These are phyloP conservation scores for Euplagia quadripunctaria DNA, from an alignment of 2,888 invertebrate genomes.

Conservation along the genomic window DNA sequence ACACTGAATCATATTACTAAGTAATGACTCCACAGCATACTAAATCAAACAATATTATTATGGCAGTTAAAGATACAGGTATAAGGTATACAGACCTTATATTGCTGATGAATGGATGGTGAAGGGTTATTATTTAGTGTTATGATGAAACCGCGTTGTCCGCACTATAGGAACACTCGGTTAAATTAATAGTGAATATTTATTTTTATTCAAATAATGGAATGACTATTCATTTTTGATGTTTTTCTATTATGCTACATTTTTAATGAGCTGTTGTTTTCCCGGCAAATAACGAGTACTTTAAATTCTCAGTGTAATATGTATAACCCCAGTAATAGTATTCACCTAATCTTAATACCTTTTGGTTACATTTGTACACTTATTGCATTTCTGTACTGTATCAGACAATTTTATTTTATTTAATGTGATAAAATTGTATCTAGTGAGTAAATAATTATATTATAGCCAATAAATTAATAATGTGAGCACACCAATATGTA, in stretches of 20 bases:
- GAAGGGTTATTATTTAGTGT: conserved; percentile 55
- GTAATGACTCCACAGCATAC: conserved; percentile 51
- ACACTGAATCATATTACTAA: conserved; percentile 55
- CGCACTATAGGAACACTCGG: conserved; percentile 52
- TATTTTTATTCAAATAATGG: conserved; percentile 67
- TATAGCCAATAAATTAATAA: conserved; percentile 49
- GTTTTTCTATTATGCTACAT: conserved; percentile 53
- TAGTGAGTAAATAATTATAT: conserved; percentile 37
- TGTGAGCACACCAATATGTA: conserved; percentile 38
- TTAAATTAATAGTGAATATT: conserved; percentile 70
- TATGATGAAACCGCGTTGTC: conserved; percentile 50
- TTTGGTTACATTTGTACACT: conserved; percentile 50
- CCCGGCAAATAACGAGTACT: conserved; percentile 46
- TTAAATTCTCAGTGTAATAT: conserved; percentile 31
- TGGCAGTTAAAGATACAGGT: background rate
- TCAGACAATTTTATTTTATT: conserved; percentile 54
- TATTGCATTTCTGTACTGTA: conserved; percentile 50
- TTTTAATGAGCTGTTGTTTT: conserved; percentile 39
- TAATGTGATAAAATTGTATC: conserved; percentile 55
- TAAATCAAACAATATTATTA: conserved; percentile 19
- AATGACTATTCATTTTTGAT: conserved; percentile 53
- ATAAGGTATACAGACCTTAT: conserved; percentile 18
- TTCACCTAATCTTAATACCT: conserved; percentile 43
- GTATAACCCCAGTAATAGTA: conserved; percentile 49
- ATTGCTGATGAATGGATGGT: conserved; percentile 18